Base-by-base conservation (phyloP, 2,113 vertebrate genomes). In the Nothoprocta pentlandii region DNA sequence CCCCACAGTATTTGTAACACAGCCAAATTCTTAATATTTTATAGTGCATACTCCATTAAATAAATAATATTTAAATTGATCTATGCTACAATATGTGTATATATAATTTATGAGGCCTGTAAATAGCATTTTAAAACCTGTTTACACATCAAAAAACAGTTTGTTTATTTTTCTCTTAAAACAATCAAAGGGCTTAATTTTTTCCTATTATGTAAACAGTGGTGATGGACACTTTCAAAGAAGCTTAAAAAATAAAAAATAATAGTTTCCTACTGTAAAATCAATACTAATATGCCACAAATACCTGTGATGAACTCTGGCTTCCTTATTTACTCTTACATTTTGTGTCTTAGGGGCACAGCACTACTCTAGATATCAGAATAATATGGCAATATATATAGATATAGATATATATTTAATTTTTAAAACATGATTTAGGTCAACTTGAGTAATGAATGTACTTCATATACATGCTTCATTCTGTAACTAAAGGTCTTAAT, bases 361-460 rank as follows among this genome's bases (percentile, higher is more conserved):
- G 93, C 80, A 95, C 94, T 95, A 97, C 61, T 91, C 90, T 92
- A 96, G 78, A 86, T 96, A 97, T 62, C 66, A 90, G 94, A 95
- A 94, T 89, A 90, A 94, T 84, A 95, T 96, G 93, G 91, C 94
- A 95, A 94, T 96, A 94, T 85, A 93, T 96, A 96, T 95, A 93
- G 87, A 92, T 94, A 87, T 85, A 86, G 86, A 90, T 95, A 93
- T 89, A 93, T 94, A 95, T 87, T 94, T 91, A 93, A 96, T 88
- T 94, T 91, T 80, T 87, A 92, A 95, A 95, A 94, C 76, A 79
- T 90, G 85, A 90, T n/a, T 90, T 74, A 92, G 97, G 95, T 95
- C 95, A 96, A 94, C 88, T 92, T 70, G 95, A 97, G 90, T 85
- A 89, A 97, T 79, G 95, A 97, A 94, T 95, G 86, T 47, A 53